Conservation (phyloP, 2,113 vertebrate genomes). For the Anoura caudifer region DNA sequence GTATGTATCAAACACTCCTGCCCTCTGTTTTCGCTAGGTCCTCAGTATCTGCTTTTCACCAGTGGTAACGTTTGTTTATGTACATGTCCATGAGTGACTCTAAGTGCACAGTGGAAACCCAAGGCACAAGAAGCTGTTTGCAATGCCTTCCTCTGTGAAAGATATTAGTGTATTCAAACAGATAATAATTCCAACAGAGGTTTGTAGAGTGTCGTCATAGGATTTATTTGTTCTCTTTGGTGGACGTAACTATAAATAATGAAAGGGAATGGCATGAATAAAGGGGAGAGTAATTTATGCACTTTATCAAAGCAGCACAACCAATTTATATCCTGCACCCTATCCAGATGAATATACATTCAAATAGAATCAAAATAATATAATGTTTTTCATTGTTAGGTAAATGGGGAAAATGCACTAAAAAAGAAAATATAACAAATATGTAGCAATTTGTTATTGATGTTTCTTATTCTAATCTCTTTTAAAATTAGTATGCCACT, state of each 20-base stretch:
- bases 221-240: constrained; percentile 69
- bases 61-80: constrained; percentile 28
- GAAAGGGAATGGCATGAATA: constrained; percentile 61
- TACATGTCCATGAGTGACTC: constrained; percentile 1
- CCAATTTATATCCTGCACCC: constrained; percentile 33
- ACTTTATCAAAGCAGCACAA: constrained; percentile 54
- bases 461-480: constrained; percentile 19
- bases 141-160: constrained; percentile 29
- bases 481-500: constrained; percentile 41
- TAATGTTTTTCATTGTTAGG: constrained; percentile 32
- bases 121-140: background rate
- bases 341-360: constrained; percentile 23
- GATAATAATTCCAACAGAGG: constrained; percentile 51
- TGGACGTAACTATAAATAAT: constrained; percentile 69
- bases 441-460: constrained; percentile 20
- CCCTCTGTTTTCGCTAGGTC: background rate
- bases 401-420: background rate
- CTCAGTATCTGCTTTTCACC: background rate
- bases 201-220: constrained; percentile 30
- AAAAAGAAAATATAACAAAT: background rate
- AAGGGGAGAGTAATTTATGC: constrained; percentile 63
- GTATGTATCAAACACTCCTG: background rate
- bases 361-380: constrained; percentile 52
- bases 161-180: constrained; percentile 27
- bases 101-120: background rate